Evolutionary conservation across 2,888 invertebrate species (phyloP).

Genomic region (Netelia virgata): DNA sequence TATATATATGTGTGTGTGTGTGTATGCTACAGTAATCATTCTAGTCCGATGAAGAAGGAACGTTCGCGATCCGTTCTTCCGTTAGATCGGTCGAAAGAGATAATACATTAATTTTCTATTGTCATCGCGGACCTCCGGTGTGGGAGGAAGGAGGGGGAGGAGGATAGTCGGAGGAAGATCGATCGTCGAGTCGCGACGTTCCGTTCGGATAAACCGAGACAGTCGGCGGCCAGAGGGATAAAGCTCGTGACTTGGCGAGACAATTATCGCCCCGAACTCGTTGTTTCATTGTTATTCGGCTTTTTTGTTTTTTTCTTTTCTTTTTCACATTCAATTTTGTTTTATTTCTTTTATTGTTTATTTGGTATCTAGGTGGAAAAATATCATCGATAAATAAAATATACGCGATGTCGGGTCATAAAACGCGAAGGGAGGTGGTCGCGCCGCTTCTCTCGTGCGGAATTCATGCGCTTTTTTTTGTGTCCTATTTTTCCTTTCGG

Average conservation of each 20-base stretch:
- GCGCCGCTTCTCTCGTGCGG: constrained; percentile 1
- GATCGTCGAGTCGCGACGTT: constrained; percentile 70
- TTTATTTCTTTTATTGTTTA: too few species aligned
- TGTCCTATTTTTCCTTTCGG: background rate
- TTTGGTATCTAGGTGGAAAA: constrained; percentile 16
- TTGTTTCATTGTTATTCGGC: constrained; percentile 4
- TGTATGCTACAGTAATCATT: background rate
- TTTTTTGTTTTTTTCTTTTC: background rate
- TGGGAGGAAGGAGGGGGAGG: too few species aligned
- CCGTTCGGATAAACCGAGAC: constrained; percentile 47
- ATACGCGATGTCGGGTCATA: constrained; percentile 1
- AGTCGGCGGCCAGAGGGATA: constrained; percentile 21
- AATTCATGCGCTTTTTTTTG: constrained; percentile 17
- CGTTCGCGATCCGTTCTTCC: constrained; percentile 39
- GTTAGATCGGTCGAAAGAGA: constrained; percentile 70
- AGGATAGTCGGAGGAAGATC: constrained; percentile 71
- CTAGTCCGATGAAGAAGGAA: constrained; percentile 25
- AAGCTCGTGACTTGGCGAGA: constrained; percentile 39
- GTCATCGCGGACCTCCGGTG: constrained; percentile 72
- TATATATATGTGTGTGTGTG: background rate
- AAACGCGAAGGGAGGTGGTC: constrained; percentile 3
- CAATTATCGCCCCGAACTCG: constrained; percentile 28
- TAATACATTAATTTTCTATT: constrained; percentile 83
- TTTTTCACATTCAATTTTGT: too few species aligned
- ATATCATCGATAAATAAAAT: background rate